Evolutionary conservation across 2,797 vertebrate species (phyloP), one percentile per base, ranked within the genome.

Genomic region (Mus spretus): DNA sequence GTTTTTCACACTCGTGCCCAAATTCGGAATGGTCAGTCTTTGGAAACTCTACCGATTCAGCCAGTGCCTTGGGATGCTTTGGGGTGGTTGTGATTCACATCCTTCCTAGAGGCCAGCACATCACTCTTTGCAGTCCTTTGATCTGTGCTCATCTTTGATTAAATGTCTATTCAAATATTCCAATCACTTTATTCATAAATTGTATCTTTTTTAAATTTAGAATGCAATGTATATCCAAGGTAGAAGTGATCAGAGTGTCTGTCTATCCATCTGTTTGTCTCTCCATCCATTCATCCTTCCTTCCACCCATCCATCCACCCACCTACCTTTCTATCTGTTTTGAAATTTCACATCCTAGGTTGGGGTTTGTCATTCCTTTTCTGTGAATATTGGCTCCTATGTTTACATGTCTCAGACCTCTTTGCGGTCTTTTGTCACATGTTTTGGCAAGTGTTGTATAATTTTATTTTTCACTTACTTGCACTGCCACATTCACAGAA

Each of bases 81-180:
- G 28, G 65, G 57, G 8, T 22, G 34, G 34, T 6, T 82, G 15
- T 34, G 8, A 85, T 34, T 20, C 28, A 12, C n/a, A 37, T 75
- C 10, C 65, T 74, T 92, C 40, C n/a, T 85, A 10, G 17, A 59
- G 55, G 12, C 77, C 53, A 72, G 14, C 31, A 22, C 26, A 28
- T 84, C 9, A 55, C 77, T 72, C 9, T 79, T 47, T 0, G 47
- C 26, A 11, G 47, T 83, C 78, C 10, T 65, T 92, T 74, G 13
- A 19, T 90, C 19, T 6, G 44, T 17, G 34, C 0, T 79, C 57
- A 34, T 89, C 53, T 88, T 70, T n/a, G 19, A 24, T 75, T n/a
- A 93, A n/a, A 9, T 83, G 4, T 72, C 88, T 93, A 14, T 82
- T 84, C n/a, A 96, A 82, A 55, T 70, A 89, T 37, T 89, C 44